Evolutionary conservation across 2,888 invertebrate genomes (phyloP).

Genomic region (Megamerina dolium): DNA sequence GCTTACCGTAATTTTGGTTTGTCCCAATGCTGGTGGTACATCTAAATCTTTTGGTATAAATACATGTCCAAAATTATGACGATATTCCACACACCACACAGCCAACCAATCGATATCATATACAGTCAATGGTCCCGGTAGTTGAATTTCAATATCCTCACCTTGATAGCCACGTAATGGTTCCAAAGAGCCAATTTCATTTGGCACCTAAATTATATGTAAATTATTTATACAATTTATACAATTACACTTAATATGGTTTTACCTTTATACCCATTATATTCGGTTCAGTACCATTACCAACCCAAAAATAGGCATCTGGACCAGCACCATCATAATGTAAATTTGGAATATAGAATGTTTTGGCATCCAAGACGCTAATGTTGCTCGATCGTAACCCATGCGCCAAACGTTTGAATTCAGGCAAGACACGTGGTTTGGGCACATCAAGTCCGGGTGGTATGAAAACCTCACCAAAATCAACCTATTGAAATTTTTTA

Average conservation of each 20-base stretch:
- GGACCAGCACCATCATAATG: slow-evolving; percentile 90
- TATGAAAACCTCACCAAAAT: slow-evolving; percentile 82
- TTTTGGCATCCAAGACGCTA: slow-evolving; percentile 84
- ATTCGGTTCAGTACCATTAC: slow-evolving; percentile 75
- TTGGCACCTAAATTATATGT: slow-evolving; percentile 60
- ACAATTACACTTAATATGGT: neutral
- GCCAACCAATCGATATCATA: slow-evolving; percentile 89
- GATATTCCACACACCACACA: slow-evolving; percentile 85
- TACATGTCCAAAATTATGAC: slow-evolving; percentile 88
- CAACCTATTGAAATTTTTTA: slow-evolving; percentile 53
- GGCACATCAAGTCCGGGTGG: slow-evolving; percentile 71
- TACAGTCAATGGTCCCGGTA: slow-evolving; percentile 77
- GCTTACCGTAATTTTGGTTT: slow-evolving; percentile 84
- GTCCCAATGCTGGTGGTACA: slow-evolving; percentile 83
- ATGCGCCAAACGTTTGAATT: slow-evolving; percentile 81
- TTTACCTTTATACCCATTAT: slow-evolving; percentile 71
- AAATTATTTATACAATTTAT: neutral
- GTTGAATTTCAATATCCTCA: slow-evolving; percentile 84
- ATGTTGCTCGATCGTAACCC: slow-evolving; percentile 86
- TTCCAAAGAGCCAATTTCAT: slow-evolving; percentile 77
- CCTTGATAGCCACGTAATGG: slow-evolving; percentile 82
- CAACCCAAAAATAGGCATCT: slow-evolving; percentile 93
- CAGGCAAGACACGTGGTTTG: slow-evolving; percentile 71
- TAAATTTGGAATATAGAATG: slow-evolving; percentile 85
- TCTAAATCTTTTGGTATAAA: slow-evolving; percentile 79